Evolutionary conservation across 2,797 vertebrate genomes (phyloP), one percentile per base, ranked within the genome.

Genomic region (Mormyrus proboscirostris): DNA sequence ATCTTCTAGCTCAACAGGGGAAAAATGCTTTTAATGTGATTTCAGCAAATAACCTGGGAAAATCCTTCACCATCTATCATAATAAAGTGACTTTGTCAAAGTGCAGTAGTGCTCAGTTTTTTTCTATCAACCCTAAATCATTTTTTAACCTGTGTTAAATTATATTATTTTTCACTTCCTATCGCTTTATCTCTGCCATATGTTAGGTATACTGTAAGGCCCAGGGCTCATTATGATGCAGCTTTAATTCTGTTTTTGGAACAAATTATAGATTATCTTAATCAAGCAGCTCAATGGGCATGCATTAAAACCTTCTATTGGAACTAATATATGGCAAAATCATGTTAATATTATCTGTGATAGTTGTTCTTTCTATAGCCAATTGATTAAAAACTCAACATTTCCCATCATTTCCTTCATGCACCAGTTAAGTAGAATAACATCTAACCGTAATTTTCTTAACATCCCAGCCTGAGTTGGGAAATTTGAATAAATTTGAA

Each of bases 21-120:
- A 55, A 90, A 91, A 92, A 87, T 22, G 86, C 79, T 88, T 93
- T 93, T 92, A 92, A 92, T 92, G 89, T 88, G 89, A 92, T 92
- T 92, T 92, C 88, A 88, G 91, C 73, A 89, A 89, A 90, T 59
- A 86, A 87, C 89, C 91, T 91, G 89, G 91, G 86, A 89, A 84
- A 76, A 62, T 59, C 55, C 90, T 91, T 86, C 89, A 90, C 92
- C 92, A 93, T 93, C 92, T 92, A 92, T 93, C 92, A 92, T 92
- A 91, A 93, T 93, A 91, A 92, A 91, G 91, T 90, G 89, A 92
- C 91, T 92, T 93, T 92, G 92, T 92, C 92, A 93, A 90, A 91
- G 88, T 89, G 91, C 90, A 85, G 53, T 89, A 88, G 88, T 89
- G 90, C 88, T 55, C 33, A 62, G 59, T 29, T 69, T 69, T 89